Conservation (phyloP, 2,888 invertebrate genomes). For the Drosophila testacea region DNA sequence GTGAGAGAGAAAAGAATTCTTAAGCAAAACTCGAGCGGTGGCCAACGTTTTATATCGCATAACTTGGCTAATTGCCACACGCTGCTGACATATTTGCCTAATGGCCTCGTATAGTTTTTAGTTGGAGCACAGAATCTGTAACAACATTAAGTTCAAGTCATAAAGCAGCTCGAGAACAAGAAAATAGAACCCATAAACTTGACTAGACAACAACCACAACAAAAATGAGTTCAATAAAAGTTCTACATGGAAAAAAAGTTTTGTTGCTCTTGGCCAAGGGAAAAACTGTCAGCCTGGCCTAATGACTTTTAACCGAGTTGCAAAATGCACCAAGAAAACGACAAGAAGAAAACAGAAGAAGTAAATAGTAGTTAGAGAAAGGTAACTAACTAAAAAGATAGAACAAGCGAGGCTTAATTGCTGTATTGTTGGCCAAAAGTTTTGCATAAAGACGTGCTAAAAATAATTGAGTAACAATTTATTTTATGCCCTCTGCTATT, state of each 20-base stretch:
- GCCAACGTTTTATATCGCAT: slow-evolving; percentile 62
- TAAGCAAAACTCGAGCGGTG: slow-evolving; percentile 25
- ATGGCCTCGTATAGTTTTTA: slow-evolving; percentile 71
- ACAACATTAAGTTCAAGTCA: slow-evolving; percentile 69
- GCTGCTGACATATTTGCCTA: slow-evolving; percentile 80
- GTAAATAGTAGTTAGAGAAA: slow-evolving; percentile 30
- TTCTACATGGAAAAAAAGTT: slow-evolving; percentile 56
- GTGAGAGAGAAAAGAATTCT: slow-evolving; percentile 41
- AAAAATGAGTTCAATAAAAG: slow-evolving; percentile 72
- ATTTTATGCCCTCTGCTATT: slow-evolving; percentile 42
- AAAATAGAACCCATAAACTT: slow-evolving; percentile 42
- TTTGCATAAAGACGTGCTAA: slow-evolving; percentile 60
- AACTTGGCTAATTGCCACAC: slow-evolving; percentile 80
- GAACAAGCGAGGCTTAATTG: slow-evolving; percentile 61
- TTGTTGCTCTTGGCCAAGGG: slow-evolving; percentile 47
- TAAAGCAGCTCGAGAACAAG: slow-evolving; percentile 49
- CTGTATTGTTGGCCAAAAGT: slow-evolving; percentile 60
- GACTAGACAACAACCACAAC: slow-evolving; percentile 20
- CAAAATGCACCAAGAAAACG: slow-evolving; percentile 51
- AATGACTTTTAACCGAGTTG: slow-evolving; percentile 78
- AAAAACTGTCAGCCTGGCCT: slow-evolving; percentile 58
- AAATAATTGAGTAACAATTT: slow-evolving; percentile 61
- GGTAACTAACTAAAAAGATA: slow-evolving; percentile 22
- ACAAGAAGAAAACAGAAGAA: slow-evolving; percentile 2
- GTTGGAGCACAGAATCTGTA: slow-evolving; percentile 50